Conservation (phyloP, 2,888 invertebrate genomes). For the Pteria penguin region DNA sequence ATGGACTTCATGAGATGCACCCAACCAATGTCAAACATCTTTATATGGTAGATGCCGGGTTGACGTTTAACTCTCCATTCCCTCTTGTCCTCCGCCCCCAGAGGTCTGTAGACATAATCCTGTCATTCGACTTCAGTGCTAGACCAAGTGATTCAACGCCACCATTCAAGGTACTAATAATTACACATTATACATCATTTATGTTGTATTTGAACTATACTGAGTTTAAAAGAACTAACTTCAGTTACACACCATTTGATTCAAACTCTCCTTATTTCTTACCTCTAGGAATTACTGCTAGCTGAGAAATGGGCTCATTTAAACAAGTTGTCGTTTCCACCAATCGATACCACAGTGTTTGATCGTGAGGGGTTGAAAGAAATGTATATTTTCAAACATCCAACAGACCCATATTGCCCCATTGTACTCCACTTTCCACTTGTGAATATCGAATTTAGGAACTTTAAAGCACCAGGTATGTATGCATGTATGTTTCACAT, state of each 20-base stretch:
- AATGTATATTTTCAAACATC: constrained; percentile 80
- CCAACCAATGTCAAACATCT: constrained; percentile 79
- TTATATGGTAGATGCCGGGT: constrained; percentile 81
- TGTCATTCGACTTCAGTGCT: constrained; percentile 81
- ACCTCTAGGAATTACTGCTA: constrained; percentile 79
- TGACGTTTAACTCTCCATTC: constrained; percentile 81
- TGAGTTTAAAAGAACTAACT: not conserved
- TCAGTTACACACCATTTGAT: not conserved
- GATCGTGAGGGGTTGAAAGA: constrained; percentile 79
- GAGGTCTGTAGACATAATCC: constrained; percentile 80
- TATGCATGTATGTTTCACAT: no score
- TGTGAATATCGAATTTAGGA: constrained; percentile 79
- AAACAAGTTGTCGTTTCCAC: constrained; percentile 81
- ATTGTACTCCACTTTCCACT: constrained; percentile 81
- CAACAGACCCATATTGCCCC: constrained; percentile 79
- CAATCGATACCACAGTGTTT: constrained; percentile 78
- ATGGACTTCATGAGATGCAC: constrained; percentile 79
- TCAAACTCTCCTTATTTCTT: not conserved
- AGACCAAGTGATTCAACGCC: constrained; percentile 77
- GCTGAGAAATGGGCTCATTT: constrained; percentile 80
- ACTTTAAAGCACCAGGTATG: constrained; percentile 79
- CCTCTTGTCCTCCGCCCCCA: constrained; percentile 81
- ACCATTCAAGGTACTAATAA: constrained; percentile 78
- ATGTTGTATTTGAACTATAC: not conserved
- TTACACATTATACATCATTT: not conserved